A percentile compares a stretch with the other conserved stretches of the same genome.
These are phyloP conservation scores for Thymelicus sylvestris DNA, from an alignment of 2,888 invertebrate genomes.

Conservation along the genomic window DNA sequence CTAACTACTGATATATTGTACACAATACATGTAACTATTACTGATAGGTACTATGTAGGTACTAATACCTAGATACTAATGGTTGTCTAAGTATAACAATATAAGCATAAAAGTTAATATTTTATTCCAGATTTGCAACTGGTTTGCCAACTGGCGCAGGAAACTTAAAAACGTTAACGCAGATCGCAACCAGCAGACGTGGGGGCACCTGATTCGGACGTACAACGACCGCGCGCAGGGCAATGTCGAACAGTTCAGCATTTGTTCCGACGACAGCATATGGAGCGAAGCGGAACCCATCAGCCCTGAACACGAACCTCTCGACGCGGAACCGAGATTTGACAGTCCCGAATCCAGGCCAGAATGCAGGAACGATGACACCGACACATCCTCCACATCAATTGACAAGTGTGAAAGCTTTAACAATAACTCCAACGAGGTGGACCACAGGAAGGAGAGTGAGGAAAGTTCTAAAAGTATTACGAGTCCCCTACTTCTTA, in stretches of 20 bases:
- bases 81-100: too few relatives aligned
- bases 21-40: too few relatives aligned
- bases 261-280: constrained; percentile 91
- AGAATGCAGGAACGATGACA: constrained; percentile 62
- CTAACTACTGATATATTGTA: too few relatives aligned
- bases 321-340: constrained; percentile 59
- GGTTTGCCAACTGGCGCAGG: constrained; percentile 93
- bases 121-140: constrained; percentile 88
- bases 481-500: constrained; percentile 86
- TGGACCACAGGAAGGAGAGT: constrained; percentile 47
- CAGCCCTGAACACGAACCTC: constrained; percentile 56
- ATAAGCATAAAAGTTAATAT: too few relatives aligned
- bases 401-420: constrained; percentile 61
- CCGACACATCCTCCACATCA: constrained; percentile 61
- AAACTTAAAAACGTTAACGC: constrained; percentile 90
- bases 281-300: constrained; percentile 88
- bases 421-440: constrained; percentile 69
- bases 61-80: too few relatives aligned
- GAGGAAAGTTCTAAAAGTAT: constrained; percentile 59
- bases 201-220: constrained; percentile 89
- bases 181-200: constrained; percentile 88
- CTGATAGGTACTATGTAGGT: too few relatives aligned
- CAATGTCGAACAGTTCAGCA: constrained; percentile 92
- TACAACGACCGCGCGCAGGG: constrained; percentile 91
- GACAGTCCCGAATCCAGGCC: constrained; percentile 61